Evolutionary conservation across 2,797 vertebrate species (phyloP), one percentile per base, ranked within the genome.

Genomic region (Hoplostethus atlanticus): DNA sequence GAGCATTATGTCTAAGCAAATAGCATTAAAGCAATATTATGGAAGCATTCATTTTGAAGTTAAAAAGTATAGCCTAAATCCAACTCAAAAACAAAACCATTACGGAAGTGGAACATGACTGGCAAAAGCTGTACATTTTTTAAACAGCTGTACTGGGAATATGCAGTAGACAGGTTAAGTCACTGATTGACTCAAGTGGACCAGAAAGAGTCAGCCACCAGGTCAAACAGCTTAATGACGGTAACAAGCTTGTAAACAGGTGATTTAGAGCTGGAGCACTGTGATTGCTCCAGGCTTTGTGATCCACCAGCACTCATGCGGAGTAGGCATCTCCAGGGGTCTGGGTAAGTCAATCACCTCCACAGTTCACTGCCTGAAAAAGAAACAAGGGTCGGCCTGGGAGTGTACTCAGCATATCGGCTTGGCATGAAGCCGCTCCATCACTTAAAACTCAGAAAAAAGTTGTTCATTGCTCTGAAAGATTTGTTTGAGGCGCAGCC

Each of bases 1-100:
- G 38, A 28, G 64, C 57, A 68, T 25, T 50, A 34, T 83, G 68
- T 78, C 55, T 44, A 64, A 76, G 63, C 44, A 79, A 84, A 87
- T 44, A 12, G 42, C 42, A 44, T 44, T 44, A 44, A 44, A 13
- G 42, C 42, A 13, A 11, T 4, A 12, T 13, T 44, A 44, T 12
- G 8, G 40, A 12, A 13, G 42, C 3, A 44, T 4, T 44, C 42
- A 13, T 44, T 44, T 44, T 44, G 12, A 13, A 4, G 11, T 13
- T 13, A 13, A 44, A 44, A 44, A 13, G 12, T 44, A 13, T 60
- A 85, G 60, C 50, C 21, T 9, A 83, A 56, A 17, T 57, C 17
- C 48, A 67, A 31, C 51, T 17, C 30, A 73, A 63, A 55, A 68
- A 31, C 28, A 63, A 55, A 68, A 31, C 28, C 16, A 54, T 10